Base-by-base conservation (phyloP, 2,888 invertebrate species). In the Andrena trimmerana region DNA sequence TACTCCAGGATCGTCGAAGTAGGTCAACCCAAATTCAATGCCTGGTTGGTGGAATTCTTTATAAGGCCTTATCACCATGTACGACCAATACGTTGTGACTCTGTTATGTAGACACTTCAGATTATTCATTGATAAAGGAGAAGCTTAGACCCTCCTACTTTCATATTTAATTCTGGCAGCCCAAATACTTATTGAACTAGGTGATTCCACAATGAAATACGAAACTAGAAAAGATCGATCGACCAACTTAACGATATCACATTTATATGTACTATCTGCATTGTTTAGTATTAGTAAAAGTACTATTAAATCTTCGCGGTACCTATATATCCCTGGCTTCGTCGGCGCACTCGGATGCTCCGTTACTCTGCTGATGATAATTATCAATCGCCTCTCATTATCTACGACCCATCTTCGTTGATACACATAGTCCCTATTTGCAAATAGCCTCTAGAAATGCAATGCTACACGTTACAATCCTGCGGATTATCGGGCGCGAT, bases 351-450 rank as follows among this genome's bases (percentile, higher is more conserved):
- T 93, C 0, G 96, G 96, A 93, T 98, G 97, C 50, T 95, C 94
- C 29, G 97, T 96, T 24, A 96, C 96, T 86, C 96, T 95, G 86
- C 96, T 97, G 67, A 97, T 94, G 70, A 97, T 95, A 52, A 96
- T 94, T 78, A 97, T 95, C 1, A 96, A 92, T 78, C 96, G 96
- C 16, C 94, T 94, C 1, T 95, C 93, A n/a, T 94, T 92, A 89
- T 97, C 96, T 27, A 96, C 93, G 10, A 95, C 88, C 92, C 93
- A 93, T 79, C 91, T 90, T 0, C 98, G 95, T 81, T 97, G 96
- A 93, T 97, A 98, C 0, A 98, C 97, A 93, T 98, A 98, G 93
- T 98, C 98, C 80, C 98, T 96, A 92, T 98, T 98, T 5, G 97
- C 96, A 93, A 98, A 98, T 85, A 98, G 94, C 90, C 96, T 96